Evolutionary conservation across 2,113 vertebrate genomes (phyloP).

Genomic region (Bos javanicus): DNA sequence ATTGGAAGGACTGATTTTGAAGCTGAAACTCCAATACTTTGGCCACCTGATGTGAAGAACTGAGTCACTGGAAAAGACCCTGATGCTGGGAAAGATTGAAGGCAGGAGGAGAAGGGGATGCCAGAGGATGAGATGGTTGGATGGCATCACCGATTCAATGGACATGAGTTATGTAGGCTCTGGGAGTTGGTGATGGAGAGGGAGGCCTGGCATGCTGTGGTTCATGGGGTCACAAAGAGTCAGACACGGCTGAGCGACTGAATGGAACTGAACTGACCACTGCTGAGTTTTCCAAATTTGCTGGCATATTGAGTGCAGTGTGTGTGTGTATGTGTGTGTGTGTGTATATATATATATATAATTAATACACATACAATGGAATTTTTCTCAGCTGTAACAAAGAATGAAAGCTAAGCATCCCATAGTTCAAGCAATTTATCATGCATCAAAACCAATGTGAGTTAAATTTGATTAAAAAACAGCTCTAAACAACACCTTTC

Average conservation of each 20-base stretch:
- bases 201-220: background rate
- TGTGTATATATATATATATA: background rate
- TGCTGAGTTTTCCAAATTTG: background rate
- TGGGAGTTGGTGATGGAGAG: background rate
- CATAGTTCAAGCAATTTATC: background rate
- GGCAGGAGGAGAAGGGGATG: background rate
- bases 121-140: background rate
- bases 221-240: background rate
- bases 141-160: background rate
- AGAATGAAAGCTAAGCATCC: background rate
- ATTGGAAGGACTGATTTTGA: background rate
- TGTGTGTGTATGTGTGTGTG: too few relatives aligned
- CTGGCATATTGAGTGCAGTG: background rate
- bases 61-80: background rate
- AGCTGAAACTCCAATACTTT: background rate
- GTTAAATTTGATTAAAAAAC: background rate
- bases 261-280: background rate
- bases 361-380: background rate
- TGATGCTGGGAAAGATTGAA: background rate
- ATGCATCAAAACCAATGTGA: background rate
- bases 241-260: background rate
- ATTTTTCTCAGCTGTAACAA: background rate
- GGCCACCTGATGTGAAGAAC: background rate
- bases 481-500: background rate
- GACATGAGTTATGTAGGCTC: background rate